Evolutionary conservation across 2,797 vertebrate species (phyloP).

Genomic region (Spatula clypeata): DNA sequence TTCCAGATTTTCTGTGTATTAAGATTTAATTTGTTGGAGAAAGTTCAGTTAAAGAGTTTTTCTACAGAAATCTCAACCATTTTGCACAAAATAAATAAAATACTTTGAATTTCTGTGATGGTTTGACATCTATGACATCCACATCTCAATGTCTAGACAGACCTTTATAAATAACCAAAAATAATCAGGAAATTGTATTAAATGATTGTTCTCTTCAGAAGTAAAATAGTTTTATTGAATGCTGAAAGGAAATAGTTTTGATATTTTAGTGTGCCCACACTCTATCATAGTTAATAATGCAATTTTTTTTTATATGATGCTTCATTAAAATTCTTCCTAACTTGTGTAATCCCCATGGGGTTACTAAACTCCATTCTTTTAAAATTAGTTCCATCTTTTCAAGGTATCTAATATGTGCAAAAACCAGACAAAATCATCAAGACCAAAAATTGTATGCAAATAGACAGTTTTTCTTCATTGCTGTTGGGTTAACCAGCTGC

Average conservation of each 20-base stretch:
- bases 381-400: constrained; percentile 41
- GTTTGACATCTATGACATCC: background rate
- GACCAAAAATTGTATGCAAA: background rate
- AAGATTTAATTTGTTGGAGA: background rate
- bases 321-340: constrained; percentile 75
- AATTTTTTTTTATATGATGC: constrained; percentile 38
- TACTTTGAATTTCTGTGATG: background rate
- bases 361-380: constrained; percentile 25
- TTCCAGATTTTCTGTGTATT: background rate
- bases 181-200: background rate
- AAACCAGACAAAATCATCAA: constrained; percentile 21
- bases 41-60: background rate
- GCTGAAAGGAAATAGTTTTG: background rate
- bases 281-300: constrained; percentile 4
- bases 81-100: background rate
- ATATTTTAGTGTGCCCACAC: background rate
- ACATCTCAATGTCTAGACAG: constrained; percentile 12
- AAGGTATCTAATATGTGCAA: constrained; percentile 32
- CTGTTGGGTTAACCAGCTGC: background rate
- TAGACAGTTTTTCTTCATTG: constrained; percentile 5
- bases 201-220: constrained; percentile 18
- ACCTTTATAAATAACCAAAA: background rate
- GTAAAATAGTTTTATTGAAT: background rate
- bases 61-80: background rate
- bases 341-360: constrained; percentile 31